Base-by-base conservation (phyloP, 1,140 invertebrate species). In the Oreohelix idahoensis region DNA sequence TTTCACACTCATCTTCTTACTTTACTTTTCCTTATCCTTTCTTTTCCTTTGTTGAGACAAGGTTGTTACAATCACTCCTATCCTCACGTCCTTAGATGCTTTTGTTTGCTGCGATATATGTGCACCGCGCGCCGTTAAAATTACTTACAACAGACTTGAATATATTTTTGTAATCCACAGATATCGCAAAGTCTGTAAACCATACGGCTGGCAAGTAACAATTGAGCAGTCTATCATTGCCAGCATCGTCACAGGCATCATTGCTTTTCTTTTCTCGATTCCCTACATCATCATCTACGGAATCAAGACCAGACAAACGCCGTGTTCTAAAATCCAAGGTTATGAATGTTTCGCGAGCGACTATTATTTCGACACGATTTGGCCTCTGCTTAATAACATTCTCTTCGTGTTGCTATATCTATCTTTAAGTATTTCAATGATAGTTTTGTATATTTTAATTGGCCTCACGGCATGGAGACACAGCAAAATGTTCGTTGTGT, bases 231-330 rank as follows among this genome's bases (percentile, higher is more conserved):
- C 74, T 20, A 53, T 38, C 2, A 49, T 76, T 49, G 45, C 74
- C 74, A 49, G 74, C 23, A 4, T 2, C 20, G 32, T 76, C 15
- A 49, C 42, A 2, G 74, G 15, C 26, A n/a, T 32, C 32, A 17
- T 51, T 4, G 23, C 42, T 0, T 32, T 76, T 32, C 17, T 76
- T 26, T 51, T 29, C 45, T 49, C 74, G 1, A 49, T 51, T 11
- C 74, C 74, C 20, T 49, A 76, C 32, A 49, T 35, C 0, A 35
- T 76, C 26, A 76, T 76, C 45, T 35, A 76, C 74, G 74, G 74
- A 2, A 51, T 51, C 17, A 39, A 51, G 45, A 76, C 74, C 26
- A 51, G 20, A 39, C 15, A 53, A 1, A 76, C 74, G 20, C 74
- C 74, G 2, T 45, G 29, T 49, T 20, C 74, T 29, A 35, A 35